phyloP scores from a whole-genome alignment of 2,113 vertebrate genomes.

The Ochotona princeps region DNA sequence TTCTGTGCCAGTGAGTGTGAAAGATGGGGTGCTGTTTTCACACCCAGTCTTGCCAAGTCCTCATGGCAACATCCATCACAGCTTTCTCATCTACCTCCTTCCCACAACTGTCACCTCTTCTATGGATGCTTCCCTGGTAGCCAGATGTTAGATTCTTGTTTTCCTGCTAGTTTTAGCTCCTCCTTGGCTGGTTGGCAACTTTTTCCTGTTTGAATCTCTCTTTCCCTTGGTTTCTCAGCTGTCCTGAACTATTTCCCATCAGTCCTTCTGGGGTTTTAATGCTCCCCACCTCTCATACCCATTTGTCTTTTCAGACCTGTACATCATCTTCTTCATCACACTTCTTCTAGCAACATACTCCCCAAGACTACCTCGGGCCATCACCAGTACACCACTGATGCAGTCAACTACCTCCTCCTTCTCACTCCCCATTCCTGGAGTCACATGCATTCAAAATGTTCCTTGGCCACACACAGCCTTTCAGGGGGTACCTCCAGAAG shows the following conservation, averaged over 20 bases:
- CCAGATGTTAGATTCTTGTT: background rate
- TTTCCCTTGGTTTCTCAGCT: background rate
- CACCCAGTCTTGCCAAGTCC: background rate
- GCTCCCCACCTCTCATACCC: background rate
- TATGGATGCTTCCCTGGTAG: background rate
- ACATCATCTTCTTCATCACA: too few relatives aligned
- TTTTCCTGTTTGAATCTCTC: background rate
- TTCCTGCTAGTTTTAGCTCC: background rate
- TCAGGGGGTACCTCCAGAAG: background rate
- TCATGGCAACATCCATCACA: background rate
- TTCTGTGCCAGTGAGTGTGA: background rate
- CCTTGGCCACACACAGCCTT: background rate
- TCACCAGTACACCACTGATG: too few relatives aligned
- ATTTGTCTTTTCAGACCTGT: background rate
- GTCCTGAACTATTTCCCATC: background rate
- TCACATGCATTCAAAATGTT: accelerated
- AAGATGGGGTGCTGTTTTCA: background rate
- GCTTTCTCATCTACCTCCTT: background rate
- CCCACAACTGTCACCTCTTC: background rate
- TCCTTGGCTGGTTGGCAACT: background rate
- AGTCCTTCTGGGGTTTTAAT: background rate
- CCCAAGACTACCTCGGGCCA: background rate
- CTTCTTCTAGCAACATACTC: background rate
- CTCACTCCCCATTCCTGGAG: background rate
- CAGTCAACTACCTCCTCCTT: background rate